phyloP scores from a whole-genome alignment of 2,113 vertebrate species.

The Pagrus major region DNA sequence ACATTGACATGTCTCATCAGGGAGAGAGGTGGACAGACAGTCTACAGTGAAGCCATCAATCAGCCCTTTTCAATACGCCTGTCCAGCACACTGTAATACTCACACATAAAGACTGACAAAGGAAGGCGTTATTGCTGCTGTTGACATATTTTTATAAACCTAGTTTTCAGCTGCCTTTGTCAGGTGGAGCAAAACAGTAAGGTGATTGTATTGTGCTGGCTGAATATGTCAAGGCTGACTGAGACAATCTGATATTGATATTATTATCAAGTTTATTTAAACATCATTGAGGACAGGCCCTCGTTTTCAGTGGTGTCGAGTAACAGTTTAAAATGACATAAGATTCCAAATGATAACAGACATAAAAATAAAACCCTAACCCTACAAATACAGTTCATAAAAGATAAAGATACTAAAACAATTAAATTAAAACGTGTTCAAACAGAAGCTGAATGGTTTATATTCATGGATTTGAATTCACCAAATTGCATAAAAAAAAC shows the following conservation, averaged over 20 bases:
- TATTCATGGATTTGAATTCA: no score
- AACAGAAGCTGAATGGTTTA: no score
- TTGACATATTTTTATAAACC: slow-evolving; percentile 57
- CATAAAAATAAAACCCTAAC: no score
- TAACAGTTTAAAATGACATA: no score
- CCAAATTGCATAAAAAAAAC: no score
- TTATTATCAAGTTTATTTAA: no score
- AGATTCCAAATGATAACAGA: no score
- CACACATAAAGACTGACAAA: slow-evolving; percentile 52
- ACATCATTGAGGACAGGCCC: no score
- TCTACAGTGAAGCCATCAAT: slow-evolving; percentile 73
- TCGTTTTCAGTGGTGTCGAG: no score
- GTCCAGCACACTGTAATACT: slow-evolving; percentile 57
- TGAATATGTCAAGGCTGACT: slow-evolving; percentile 33
- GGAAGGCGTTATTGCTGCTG: slow-evolving; percentile 55
- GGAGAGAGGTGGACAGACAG: slow-evolving; percentile 64
- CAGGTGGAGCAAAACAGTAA: slow-evolving; percentile 39
- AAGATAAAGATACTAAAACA: no score
- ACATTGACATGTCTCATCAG: slow-evolving; percentile 80
- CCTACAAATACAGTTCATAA: no score
- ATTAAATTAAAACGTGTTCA: no score
- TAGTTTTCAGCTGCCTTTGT: slow-evolving; percentile 27
- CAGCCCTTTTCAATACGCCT: slow-evolving; percentile 59
- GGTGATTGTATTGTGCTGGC: slow-evolving; percentile 8
- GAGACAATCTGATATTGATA: neutral